Base-by-base conservation (phyloP, 2,888 invertebrate species). In the Phortica okadai region DNA sequence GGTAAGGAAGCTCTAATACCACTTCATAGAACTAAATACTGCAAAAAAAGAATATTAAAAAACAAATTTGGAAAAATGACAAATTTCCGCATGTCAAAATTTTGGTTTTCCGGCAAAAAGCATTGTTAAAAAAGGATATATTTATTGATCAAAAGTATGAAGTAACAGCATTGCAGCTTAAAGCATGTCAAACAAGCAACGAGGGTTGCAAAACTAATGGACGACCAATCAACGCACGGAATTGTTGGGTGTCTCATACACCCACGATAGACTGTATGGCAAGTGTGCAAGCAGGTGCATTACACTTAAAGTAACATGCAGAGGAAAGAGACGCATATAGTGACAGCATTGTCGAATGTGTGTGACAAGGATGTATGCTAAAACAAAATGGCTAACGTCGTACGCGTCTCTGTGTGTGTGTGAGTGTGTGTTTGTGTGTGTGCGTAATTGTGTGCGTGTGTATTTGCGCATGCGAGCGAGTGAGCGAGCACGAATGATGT, bases 331-430 rank as follows among this genome's bases (percentile, higher is more conserved):
- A 5, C 33, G 16, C 42, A 58, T 6, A 66, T 5, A 41, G 41
- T 3, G 64, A 41, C n/a, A 41, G 66, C 66, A 41, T 16, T 54
- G 54, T 79, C 70, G 56, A 69, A 54, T 56, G 56, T 54, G 74
- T 33, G 62, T 21, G 44, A 58, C 54, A 42, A 73, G 45, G 41
- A 66, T 41, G 42, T n/a, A 69, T 42, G 25, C 11, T 21, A 81
- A 85, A 87, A 89, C 89, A 90, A 90, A 90, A 90, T 90, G 89
- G 89, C 89, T 89, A 90, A 89, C 89, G 88, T 80, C 67, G 69
- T 16, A 16, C 10, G 11, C 25, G 14, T 11, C 0, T 21, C 14
- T 62, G 33, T 66, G 50, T 64, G 74, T 50, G 64, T 62, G 33
- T 66, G 50, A 50, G 74, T 50, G 64, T 74, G 5, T 45, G n/a